These are phyloP conservation scores for Tyto alba DNA, from an alignment of 2,113 vertebrate species.

Conservation along the genomic window DNA sequence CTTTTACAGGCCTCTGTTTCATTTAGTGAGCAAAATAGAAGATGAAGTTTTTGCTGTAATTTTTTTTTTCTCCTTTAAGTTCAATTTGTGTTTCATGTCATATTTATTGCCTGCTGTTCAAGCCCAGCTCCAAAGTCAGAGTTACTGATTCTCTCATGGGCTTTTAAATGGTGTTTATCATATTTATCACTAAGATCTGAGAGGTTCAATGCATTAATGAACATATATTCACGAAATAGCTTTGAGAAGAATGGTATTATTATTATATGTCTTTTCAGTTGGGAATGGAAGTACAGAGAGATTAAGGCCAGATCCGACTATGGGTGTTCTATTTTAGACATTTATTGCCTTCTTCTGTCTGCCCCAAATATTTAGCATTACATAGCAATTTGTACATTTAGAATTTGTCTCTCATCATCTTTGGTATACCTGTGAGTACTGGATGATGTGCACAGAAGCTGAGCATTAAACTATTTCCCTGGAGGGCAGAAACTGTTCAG, in stretches of 20 bases:
- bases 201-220: neutral
- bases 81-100: accelerated
- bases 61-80: neutral
- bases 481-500: neutral
- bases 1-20: neutral
- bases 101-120: neutral
- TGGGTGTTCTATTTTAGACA: neutral
- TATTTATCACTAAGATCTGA: neutral
- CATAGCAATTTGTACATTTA: neutral
- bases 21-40: neutral
- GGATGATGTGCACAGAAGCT: neutral
- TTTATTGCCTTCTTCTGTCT: neutral
- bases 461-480: neutral
- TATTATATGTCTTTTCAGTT: neutral
- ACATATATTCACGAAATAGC: neutral
- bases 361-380: neutral
- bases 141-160: neutral
- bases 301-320: neutral
- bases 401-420: neutral
- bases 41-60: neutral
- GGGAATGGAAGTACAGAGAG: neutral
- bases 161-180: neutral
- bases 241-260: neutral
- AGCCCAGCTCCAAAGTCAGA: neutral
- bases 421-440: neutral